Evolutionary conservation across 2,113 vertebrate species (phyloP), one percentile per base, ranked within the genome.

Genomic region (Equus quagga): DNA sequence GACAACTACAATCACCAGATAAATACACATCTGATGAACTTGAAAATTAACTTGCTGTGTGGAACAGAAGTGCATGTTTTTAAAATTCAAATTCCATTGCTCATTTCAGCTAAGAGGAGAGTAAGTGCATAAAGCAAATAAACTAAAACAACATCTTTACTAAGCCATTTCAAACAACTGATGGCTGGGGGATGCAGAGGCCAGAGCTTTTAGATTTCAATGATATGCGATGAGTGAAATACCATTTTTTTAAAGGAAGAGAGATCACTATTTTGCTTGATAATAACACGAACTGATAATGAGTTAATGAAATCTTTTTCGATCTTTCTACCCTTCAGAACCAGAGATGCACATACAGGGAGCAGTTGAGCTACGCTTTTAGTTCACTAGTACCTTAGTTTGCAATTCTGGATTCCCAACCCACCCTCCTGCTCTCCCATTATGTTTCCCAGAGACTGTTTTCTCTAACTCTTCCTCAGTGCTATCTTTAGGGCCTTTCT

Each of bases 11-110:
- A 18, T 97, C 89, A 95, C 97, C 93, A 94, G 88, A 93, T 78
- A 97, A 98, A 94, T 36, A 97, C 49, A 41, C 75, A 97, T 62
- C 65, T 97, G 80, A 84, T 98, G 92, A 97, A 98, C 79, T 90
- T 0, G 83, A 98, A 98, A 85, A 97, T 86, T 72, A 79, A 41
- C 28, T 97, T 97, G 89, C 95, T 96, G 75, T 87, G 96, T 92
- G 95, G 80, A 88, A 84, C 8, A 69, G 65, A 93, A 92, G 54
- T 79, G 24, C 11, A 33, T 85, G 26, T 23, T 98, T 89, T 92
- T 19, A 79, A 11, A 91, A 96, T 89, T 64, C 8, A 89, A 83
- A 62, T 78, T 73, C 18, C 1, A 31, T n/a, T 67, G 14, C 41
- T 92, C 13, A 64, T 79, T 92, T 65, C 4, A 56, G 17, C 54